phyloP scores from a whole-genome alignment of 2,888 invertebrate genomes.

The Panopea generosa region DNA sequence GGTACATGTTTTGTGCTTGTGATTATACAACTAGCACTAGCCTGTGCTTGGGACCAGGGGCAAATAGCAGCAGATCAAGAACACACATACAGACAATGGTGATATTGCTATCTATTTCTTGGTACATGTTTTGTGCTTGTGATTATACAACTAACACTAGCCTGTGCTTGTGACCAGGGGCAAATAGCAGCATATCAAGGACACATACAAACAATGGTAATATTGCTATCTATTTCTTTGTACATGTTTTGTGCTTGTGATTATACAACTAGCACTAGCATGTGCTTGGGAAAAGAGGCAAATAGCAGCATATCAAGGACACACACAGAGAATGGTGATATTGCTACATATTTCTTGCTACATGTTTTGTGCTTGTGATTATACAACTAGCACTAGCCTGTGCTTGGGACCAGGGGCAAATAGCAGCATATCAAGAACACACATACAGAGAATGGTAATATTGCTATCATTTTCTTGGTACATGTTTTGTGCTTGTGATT shows the following conservation, averaged over 20 bases:
- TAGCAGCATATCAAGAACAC: not conserved
- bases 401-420: slow-evolving; percentile 22
- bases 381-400: slow-evolving; percentile 30
- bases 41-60: slow-evolving; percentile 8
- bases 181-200: not conserved
- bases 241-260: slow-evolving; percentile 23
- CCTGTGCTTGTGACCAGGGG: slow-evolving; percentile 14
- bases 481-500: too few species aligned
- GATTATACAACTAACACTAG: slow-evolving; percentile 20
- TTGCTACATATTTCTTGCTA: slow-evolving; percentile 17
- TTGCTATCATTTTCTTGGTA: too few species aligned
- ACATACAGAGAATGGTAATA: too few species aligned
- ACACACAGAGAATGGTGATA: not conserved
- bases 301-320: too few species aligned
- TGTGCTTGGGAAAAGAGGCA: slow-evolving; percentile 16
- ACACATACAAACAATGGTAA: not conserved
- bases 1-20: slow-evolving; percentile 9
- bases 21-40: slow-evolving; percentile 9
- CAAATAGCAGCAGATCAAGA: not conserved
- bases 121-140: slow-evolving; percentile 18
- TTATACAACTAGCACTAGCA: slow-evolving; percentile 21
- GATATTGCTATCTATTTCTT: slow-evolving; percentile 2
- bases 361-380: slow-evolving; percentile 24
- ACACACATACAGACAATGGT: not conserved
- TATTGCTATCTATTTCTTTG: slow-evolving; percentile 7